Percentiles rank a stretch among this genome's conserved stretches.
Conservation (phyloP, 2,888 invertebrate species). For the Scaptomyza reducta region DNA sequence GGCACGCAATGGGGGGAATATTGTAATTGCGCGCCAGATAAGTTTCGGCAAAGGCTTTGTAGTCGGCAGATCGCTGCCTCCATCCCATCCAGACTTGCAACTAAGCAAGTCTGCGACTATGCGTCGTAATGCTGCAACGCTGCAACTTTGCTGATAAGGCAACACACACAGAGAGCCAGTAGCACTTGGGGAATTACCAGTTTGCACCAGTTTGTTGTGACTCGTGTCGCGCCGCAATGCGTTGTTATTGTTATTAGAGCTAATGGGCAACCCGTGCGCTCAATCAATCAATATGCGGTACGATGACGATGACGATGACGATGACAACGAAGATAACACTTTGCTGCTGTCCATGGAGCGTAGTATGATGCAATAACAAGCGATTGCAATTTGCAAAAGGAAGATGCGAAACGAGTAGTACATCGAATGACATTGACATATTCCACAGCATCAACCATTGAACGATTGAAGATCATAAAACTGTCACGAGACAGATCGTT, state of each 20-base stretch:
- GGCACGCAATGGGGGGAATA: too few species aligned
- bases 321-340: constrained; percentile 46
- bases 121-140: neutral
- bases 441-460: constrained; percentile 5
- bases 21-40: constrained; percentile 64
- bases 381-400: constrained; percentile 61
- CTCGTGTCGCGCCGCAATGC: constrained; percentile 6
- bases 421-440: neutral
- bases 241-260: neutral
- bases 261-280: constrained; percentile 45
- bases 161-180: neutral
- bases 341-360: constrained; percentile 32
- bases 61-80: constrained; percentile 37
- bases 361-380: constrained; percentile 71
- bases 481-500: neutral
- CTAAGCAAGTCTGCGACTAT: neutral
- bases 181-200: constrained; percentile 12
- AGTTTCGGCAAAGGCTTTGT: constrained; percentile 75
- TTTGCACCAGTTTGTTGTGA: constrained; percentile 8
- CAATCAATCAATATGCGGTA: constrained; percentile 29
- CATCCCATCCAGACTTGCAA: constrained; percentile 1
- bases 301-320: constrained; percentile 52
- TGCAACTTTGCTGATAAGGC: constrained; percentile 19
- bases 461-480: constrained; percentile 3
- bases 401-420: constrained; percentile 7